Evolutionary conservation across 2,797 vertebrate genomes (phyloP).

Genomic region (Pseudochromis fuscus): DNA sequence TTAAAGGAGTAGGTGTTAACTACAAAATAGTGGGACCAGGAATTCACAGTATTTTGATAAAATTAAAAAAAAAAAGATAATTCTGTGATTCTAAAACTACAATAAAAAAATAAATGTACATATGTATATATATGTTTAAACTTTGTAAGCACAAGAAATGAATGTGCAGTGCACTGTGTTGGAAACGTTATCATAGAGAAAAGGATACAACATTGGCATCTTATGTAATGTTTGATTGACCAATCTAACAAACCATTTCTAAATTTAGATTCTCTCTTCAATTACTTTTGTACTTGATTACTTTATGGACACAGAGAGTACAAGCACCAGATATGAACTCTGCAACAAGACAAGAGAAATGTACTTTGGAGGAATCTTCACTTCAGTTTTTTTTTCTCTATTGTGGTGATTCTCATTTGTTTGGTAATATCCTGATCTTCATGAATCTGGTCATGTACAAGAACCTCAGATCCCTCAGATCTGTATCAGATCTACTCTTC

Average conservation of each 20-base stretch:
- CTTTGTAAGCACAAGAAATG: too few relatives aligned
- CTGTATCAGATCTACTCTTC: constrained; percentile 91
- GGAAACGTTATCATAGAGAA: too few relatives aligned
- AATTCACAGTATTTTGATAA: too few relatives aligned
- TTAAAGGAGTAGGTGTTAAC: too few relatives aligned
- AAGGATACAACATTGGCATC: too few relatives aligned
- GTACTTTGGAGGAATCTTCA: constrained; percentile 72
- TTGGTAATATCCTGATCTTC: constrained; percentile 90
- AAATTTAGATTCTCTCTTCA: constrained; percentile 10
- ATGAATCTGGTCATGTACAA: constrained; percentile 90
- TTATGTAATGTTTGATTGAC: background rate
- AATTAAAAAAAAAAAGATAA: too few relatives aligned
- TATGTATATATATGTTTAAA: too few relatives aligned
- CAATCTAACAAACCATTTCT: background rate
- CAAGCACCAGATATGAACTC: background rate
- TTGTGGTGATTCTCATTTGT: constrained; percentile 86
- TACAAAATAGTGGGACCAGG: too few relatives aligned
- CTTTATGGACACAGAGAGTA: accelerated
- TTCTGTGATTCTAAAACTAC: too few relatives aligned
- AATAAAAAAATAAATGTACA: too few relatives aligned
- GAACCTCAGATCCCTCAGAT: constrained; percentile 90
- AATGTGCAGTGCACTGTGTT: too few relatives aligned
- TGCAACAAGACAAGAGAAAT: constrained; percentile 77
- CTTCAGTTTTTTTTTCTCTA: constrained; percentile 82
- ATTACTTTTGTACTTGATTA: background rate